These are phyloP conservation scores for Chlorodrepanis virens DNA, from an alignment of 2,113 vertebrate genomes.

Conservation along the genomic window DNA sequence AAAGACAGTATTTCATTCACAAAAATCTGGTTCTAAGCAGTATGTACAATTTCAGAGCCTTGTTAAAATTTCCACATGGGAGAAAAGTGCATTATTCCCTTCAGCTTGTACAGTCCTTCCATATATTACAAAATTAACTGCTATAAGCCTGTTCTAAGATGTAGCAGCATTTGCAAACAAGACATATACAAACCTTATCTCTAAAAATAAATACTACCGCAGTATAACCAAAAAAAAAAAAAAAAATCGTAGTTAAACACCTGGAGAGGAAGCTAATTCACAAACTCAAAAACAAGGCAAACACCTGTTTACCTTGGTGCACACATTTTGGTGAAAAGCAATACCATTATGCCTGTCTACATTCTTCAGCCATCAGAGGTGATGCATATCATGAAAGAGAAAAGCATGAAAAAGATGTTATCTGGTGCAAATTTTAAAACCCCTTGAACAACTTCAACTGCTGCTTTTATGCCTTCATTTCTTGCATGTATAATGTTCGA, in stretches of 20 bases:
- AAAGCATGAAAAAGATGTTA: constrained; percentile 71
- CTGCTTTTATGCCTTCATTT: constrained; percentile 60
- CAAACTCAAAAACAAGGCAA: constrained; percentile 71
- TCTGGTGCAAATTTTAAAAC: constrained; percentile 67
- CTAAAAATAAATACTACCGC: constrained; percentile 85
- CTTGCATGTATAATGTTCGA: constrained; percentile 53
- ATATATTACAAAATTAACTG: constrained; percentile 70
- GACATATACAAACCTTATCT: constrained; percentile 74
- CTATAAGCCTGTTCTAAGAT: constrained; percentile 68
- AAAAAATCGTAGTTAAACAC: constrained; percentile 59
- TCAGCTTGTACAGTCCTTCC: constrained; percentile 73
- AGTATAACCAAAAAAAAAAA: constrained; percentile 65
- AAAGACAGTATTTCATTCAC: constrained; percentile 51
- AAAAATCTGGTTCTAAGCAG: constrained; percentile 59
- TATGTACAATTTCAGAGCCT: constrained; percentile 70
- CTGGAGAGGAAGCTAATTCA: constrained; percentile 72
- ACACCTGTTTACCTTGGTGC: constrained; percentile 75
- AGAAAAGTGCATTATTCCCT: constrained; percentile 76
- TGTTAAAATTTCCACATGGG: constrained; percentile 58
- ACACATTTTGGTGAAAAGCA: constrained; percentile 80
- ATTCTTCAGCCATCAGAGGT: constrained; percentile 93
- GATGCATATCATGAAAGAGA: constrained; percentile 75
- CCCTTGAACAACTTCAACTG: constrained; percentile 60
- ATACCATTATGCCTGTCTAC: constrained; percentile 84
- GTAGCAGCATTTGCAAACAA: constrained; percentile 75